These are phyloP conservation scores for Champsocephalus gunnari DNA, from an alignment of 2,797 vertebrate species.

Conservation along the genomic window DNA sequence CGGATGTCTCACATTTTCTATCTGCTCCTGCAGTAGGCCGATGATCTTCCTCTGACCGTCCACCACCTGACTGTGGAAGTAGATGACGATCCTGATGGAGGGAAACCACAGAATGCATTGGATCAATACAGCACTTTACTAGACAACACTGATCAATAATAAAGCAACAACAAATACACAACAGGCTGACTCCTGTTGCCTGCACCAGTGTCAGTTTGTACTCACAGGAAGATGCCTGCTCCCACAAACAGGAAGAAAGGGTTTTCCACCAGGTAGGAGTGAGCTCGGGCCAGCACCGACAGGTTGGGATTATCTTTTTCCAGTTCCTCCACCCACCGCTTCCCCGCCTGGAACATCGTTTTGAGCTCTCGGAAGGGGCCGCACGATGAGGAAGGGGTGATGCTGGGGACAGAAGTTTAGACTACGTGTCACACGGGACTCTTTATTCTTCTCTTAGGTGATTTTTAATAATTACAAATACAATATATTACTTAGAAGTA, in stretches of 20 bases:
- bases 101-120: constrained; percentile 7
- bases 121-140: not conserved
- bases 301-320: constrained; percentile 80
- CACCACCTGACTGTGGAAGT: constrained; percentile 93
- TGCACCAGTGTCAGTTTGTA: not conserved
- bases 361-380: constrained; percentile 89
- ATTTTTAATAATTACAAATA: not conserved
- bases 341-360: constrained; percentile 89
- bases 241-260: constrained; percentile 87
- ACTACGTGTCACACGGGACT: not conserved
- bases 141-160: not conserved
- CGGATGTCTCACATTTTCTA: constrained; percentile 84
- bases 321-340: constrained; percentile 84
- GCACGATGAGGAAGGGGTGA: constrained; percentile 86
- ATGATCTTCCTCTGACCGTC: constrained; percentile 91
- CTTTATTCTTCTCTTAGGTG: not conserved
- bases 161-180: not conserved
- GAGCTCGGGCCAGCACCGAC: constrained; percentile 83
- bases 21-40: constrained; percentile 89
- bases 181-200: too few species aligned
- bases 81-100: constrained; percentile 87
- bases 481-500: not conserved
- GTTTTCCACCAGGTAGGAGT: constrained; percentile 89
- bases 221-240: constrained; percentile 89
- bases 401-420: constrained; percentile 73